Evolutionary conservation across 1,140 invertebrate genomes (phyloP), one percentile per base, ranked within the genome.

Genomic region (Delia radicum): DNA sequence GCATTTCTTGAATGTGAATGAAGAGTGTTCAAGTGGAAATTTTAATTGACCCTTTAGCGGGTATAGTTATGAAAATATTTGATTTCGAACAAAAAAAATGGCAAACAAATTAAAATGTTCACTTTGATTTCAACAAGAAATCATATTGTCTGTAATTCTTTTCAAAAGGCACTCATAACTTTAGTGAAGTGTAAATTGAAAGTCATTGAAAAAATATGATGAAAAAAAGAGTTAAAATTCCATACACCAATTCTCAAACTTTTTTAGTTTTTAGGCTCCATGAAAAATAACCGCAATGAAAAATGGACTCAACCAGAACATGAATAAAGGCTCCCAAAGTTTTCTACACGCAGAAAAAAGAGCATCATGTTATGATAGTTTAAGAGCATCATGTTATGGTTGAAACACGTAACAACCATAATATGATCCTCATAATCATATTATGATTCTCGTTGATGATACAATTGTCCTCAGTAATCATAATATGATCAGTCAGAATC

Each of bases 21-120:
- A 55, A 55, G 48, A 55, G 48, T 55, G 48, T 55, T 55, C 48
- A 55, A 55, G 48, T 21, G 48, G n/a, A 55, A 55, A 55, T 55
- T 21, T 55, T 55, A 1, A 55, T 55, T 55, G 48, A 55, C n/a
- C 48, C 48, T 55, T 55, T 55, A 21, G 24, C 48, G 48, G n/a
- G 21, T 55, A 18, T 55, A 55, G 18, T 55, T 55, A 55, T 21
- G 48, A 55, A 55, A 55, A 55, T 55, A 55, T 55, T 55, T 55
- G 48, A 55, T 55, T 55, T 55, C 24, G 48, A 55, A 55, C 48
- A 55, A 55, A 6, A 28, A 69, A 37, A 69, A 69, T 33, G 29
- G 29, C 18, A 28, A 69, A 69, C 29, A 15, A 28, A 31, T 13
- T 29, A n/a, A 29, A 67, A 67, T 69, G 65, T 69, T 69, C 65